phyloP scores from a whole-genome alignment of 2,888 invertebrate genomes.

The Rhyacophila evoluta region DNA sequence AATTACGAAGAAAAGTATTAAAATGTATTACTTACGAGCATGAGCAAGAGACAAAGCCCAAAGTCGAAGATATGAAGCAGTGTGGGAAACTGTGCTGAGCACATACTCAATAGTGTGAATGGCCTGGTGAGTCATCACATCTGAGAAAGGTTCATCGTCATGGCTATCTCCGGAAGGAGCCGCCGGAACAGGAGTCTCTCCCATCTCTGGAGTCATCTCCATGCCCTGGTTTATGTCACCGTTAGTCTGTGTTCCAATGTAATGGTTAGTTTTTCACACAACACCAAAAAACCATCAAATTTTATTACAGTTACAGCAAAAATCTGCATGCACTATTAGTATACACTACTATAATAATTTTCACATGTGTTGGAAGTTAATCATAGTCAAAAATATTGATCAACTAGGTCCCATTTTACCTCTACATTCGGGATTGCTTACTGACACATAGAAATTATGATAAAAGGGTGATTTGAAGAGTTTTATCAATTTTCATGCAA shows the following conservation, averaged over 20 bases:
- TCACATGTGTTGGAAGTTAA: no score
- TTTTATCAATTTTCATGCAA: no score
- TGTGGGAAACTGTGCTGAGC: slow-evolving; percentile 95
- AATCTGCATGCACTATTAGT: no score
- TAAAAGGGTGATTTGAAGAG: no score
- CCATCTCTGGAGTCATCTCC: slow-evolving; percentile 72
- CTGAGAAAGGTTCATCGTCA: slow-evolving; percentile 79
- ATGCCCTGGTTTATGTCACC: slow-evolving; percentile 78
- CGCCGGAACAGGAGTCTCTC: slow-evolving; percentile 56
- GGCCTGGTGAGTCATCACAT: slow-evolving; percentile 92
- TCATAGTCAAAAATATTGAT: no score
- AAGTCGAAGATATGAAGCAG: slow-evolving; percentile 94
- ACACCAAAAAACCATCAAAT: background rate
- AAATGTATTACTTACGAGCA: slow-evolving; percentile 77
- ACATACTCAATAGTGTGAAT: slow-evolving; percentile 98
- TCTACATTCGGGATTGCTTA: no score
- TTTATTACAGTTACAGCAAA: no score
- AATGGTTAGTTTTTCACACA: background rate
- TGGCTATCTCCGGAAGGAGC: slow-evolving; percentile 56
- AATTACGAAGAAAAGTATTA: no score
- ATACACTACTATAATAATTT: no score
- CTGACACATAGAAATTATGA: no score
- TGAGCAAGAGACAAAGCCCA: slow-evolving; percentile 98
- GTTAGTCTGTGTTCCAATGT: slow-evolving; percentile 60
- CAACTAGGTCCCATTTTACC: no score